Evolutionary conservation across 2,888 invertebrate species (phyloP), one percentile per base, ranked within the genome.

Genomic region (Exocentrus adspersus): DNA sequence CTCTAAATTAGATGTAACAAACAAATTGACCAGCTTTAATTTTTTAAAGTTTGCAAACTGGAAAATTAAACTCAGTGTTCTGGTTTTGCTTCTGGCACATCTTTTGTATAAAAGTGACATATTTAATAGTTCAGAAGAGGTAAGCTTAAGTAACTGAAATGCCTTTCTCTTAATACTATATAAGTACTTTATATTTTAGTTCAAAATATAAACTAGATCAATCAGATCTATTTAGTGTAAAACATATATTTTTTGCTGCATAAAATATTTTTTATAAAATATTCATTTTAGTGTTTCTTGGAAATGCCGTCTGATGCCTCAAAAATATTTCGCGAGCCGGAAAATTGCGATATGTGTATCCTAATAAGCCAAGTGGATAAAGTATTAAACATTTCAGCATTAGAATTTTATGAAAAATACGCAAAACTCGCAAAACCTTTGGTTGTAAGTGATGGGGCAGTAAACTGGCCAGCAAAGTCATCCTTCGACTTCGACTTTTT

Each of bases 371-470:
- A 85, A 67, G 88, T 94, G 21, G 87, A 87, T 37, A 88, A 90
- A 63, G 84, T 95, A 0, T 79, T 86, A 5, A 88, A 90, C 73
- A 86, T 94, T 14, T 86, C 89, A 0, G 86, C 90, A 0, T 81
- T 83, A 3, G 84, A 88, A 61, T 97, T 97, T 78, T 92, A 94
- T 75, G 79, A 86, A 17, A 82, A 85, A 76, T 95, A 88, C 75
- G 94, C 94, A 0, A 93, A 93, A 76, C 86, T 87, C 9, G 91
- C 91, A 0, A 85, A 86, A 4, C 97, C 97, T 0, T 92, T 97
- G 1, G 90, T 98, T 10, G 86, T 97, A 6, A 89, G 88, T 2
- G 97, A 97, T 81, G 97, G 92, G 0, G 91, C 91, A 14, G 77
- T 73, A 5, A 89, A 90, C 69, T 97, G 97, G 97, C 89, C 89